Evolutionary conservation across 2,113 vertebrate genomes (phyloP).

Genomic region (Syrrhaptes paradoxus): DNA sequence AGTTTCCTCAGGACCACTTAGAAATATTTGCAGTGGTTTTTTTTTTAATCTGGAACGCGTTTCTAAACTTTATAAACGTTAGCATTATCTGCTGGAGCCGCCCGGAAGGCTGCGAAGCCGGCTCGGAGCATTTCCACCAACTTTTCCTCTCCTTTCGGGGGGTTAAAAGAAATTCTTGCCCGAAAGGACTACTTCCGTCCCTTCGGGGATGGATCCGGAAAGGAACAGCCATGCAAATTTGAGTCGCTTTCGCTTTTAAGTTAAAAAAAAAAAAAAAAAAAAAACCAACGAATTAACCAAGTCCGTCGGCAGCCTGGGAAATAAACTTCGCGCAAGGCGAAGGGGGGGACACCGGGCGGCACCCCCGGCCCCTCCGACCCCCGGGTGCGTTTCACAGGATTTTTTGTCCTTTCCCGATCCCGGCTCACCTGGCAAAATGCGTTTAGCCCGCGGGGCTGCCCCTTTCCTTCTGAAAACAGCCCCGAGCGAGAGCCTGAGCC

Average conservation of each 20-base stretch:
- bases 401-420: neutral
- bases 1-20: neutral
- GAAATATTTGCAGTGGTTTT: neutral
- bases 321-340: too few species aligned
- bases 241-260: neutral
- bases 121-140: neutral
- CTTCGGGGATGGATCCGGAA: neutral
- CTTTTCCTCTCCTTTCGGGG: neutral
- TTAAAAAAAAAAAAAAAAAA: neutral
- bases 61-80: neutral
- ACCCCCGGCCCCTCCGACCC: too few species aligned
- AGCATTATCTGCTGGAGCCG: neutral
- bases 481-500: conserved; percentile 10
- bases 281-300: neutral
- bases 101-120: neutral
- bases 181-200: neutral
- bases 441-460: neutral
- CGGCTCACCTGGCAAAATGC: neutral
- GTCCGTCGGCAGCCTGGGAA: neutral
- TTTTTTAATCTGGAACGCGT: neutral
- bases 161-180: neutral
- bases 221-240: neutral
- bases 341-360: neutral
- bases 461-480: neutral
- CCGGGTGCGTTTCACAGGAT: fast-evolving